Percentiles rank a stretch among this genome's conserved stretches.
Evolutionary conservation across 2,113 vertebrate genomes (phyloP).

Genomic region (Potamarius usumacintae): DNA sequence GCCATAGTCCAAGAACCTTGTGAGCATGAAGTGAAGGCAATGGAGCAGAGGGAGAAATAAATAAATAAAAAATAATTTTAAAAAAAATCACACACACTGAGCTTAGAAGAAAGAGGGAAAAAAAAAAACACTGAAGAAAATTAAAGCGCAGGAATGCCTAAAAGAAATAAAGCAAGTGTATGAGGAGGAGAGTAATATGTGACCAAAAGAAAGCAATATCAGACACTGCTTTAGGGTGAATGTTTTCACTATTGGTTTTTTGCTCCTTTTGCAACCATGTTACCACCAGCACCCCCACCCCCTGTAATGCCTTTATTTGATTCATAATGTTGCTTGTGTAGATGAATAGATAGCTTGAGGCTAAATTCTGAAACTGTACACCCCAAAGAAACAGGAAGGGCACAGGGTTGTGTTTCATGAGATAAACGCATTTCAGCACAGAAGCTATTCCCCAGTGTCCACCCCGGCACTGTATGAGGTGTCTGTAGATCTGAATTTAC

Average conservation of each 20-base stretch:
- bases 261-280: slow-evolving; percentile 25
- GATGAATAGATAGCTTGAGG: slow-evolving; percentile 19
- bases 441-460: not conserved
- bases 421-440: not conserved
- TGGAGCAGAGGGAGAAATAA: not conserved
- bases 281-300: slow-evolving; percentile 1
- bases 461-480: not conserved
- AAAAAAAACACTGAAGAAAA: not conserved
- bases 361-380: slow-evolving; percentile 6
- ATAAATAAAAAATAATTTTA: too few relatives aligned
- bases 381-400: not conserved
- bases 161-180: slow-evolving; percentile 5
- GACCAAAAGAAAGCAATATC: slow-evolving; percentile 19
- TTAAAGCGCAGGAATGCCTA: not conserved
- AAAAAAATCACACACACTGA: not conserved
- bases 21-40: not conserved
- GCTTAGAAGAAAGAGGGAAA: not conserved
- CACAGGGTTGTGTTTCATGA: not conserved
- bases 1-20: slow-evolving; percentile 1
- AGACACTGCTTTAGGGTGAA: slow-evolving; percentile 25
- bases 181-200: not conserved
- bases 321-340: slow-evolving; percentile 38
- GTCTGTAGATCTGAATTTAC: not conserved
- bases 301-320: slow-evolving; percentile 22
- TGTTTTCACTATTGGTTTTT: not conserved